Evolutionary conservation across 2,888 invertebrate genomes (phyloP).

Genomic region (Andrena marginata): DNA sequence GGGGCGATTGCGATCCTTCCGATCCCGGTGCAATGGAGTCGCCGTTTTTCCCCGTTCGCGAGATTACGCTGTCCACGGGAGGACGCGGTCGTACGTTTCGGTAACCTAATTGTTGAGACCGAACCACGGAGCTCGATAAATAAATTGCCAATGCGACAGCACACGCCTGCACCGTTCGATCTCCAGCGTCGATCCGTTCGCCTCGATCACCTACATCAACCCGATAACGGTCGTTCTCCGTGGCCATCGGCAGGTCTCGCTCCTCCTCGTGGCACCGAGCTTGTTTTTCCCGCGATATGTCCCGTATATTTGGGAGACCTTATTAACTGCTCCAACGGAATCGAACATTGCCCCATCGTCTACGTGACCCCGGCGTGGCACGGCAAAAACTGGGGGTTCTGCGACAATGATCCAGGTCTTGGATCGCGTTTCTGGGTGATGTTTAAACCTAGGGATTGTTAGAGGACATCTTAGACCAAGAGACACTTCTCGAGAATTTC

Average conservation of each 20-base stretch:
- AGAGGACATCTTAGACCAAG: neutral
- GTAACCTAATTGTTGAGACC: slow-evolving; percentile 19
- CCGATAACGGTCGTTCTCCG: neutral
- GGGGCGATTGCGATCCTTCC: neutral
- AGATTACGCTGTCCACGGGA: neutral
- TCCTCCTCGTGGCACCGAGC: neutral
- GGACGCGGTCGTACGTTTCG: slow-evolving; percentile 4
- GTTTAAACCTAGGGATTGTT: neutral
- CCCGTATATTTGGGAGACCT: neutral
- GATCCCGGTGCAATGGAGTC: neutral
- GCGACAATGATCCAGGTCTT: neutral
- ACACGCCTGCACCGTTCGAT: neutral
- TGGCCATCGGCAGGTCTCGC: neutral
- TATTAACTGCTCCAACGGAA: slow-evolving; percentile 4
- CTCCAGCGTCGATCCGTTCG: neutral
- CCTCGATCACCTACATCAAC: slow-evolving; percentile 3
- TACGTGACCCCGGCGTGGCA: neutral
- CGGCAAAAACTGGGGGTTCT: neutral
- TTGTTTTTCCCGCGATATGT: slow-evolving; percentile 12
- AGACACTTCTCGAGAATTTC: no score
- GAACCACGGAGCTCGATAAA: slow-evolving; percentile 2
- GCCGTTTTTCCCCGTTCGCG: neutral
- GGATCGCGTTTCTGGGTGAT: neutral
- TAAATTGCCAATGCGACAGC: slow-evolving; percentile 18
- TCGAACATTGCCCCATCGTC: slow-evolving; percentile 6